Evolutionary conservation across 2,888 invertebrate species (phyloP), one percentile per base, ranked within the genome.

Genomic region (Theretra japonica): DNA sequence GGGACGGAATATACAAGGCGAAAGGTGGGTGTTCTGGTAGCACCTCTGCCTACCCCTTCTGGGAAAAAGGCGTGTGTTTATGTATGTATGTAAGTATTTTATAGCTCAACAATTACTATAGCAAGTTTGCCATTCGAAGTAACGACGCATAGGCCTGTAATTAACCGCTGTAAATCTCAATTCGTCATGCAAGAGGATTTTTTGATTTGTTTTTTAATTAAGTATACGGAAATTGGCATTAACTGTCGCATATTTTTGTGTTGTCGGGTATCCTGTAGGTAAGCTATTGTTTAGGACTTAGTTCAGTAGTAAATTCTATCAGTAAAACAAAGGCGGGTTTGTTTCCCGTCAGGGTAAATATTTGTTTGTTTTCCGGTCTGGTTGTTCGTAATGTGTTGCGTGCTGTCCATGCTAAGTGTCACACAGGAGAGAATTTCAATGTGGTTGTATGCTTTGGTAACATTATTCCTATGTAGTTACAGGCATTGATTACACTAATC

Each of bases 81-180:
- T n/a, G n/a, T n/a, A n/a, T n/a, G n/a, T n/a, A n/a, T n/a, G n/a
- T n/a, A n/a, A n/a, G n/a, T n/a, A n/a, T 90, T 88, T 85, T 76
- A 71, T 71, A 68, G 41, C 57, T 71, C 25, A 21, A 58, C 30
- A 70, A 70, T 70, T 71, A 68, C 41, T 59, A 21, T 58, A 71
- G 56, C 33, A 65, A 69, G 53, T 62, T 21, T 53, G 19, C 50
- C 4, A 30, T 70, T 53, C 33, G 41, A 48, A 23, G 23, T 48
- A 23, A 48, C 41, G 48, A 41, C 41, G 4, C 33, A 17, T 48
- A 65, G 41, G 23, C 65, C 65, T 21, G 65, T 65, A 23, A 19
- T 65, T 65, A 65, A 65, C 41, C 48, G 48, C 17, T 65, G 7
- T 65, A 48, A 65, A 65, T 65, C 23, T 48, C 23, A 17, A 48